phyloP scores from a whole-genome alignment of 2,113 vertebrate genomes.

The Nicator chloris region DNA sequence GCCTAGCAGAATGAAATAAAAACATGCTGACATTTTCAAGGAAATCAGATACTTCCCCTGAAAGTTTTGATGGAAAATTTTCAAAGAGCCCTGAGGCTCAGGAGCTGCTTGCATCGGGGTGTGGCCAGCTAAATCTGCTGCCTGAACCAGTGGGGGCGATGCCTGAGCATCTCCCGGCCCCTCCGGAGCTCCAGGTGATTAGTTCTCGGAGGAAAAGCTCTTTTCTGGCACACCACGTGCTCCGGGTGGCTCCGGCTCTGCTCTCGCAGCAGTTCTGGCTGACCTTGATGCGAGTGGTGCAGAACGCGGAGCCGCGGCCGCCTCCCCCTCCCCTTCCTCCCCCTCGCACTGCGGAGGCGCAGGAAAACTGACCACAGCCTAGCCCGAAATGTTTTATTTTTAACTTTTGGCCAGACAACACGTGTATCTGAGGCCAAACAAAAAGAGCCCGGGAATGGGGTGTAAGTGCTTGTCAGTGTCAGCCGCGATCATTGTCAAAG shows the following conservation, averaged over 20 bases:
- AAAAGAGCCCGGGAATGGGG: not conserved
- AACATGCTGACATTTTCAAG: slow-evolving; percentile 2
- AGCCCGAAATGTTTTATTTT: slow-evolving; percentile 51
- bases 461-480: slow-evolving; percentile 40
- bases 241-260: not conserved
- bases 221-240: not conserved
- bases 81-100: not conserved
- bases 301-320: not conserved
- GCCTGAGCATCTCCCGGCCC: not conserved
- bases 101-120: not conserved
- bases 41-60: not conserved
- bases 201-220: not conserved
- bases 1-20: slow-evolving; percentile 6
- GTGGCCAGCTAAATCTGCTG: not conserved
- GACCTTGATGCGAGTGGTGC: slow-evolving; percentile 40
- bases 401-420: slow-evolving; percentile 49
- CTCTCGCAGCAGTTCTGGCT: slow-evolving; percentile 16
- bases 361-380: not conserved
- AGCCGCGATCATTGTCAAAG: not conserved
- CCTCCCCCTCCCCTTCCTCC: not conserved
- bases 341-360: not conserved
- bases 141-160: not conserved
- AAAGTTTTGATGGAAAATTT: slow-evolving; percentile 41
- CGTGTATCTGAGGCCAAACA: not conserved
- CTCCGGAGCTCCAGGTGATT: not conserved